phyloP scores from a whole-genome alignment of 2,888 invertebrate species.

The Leptinotarsa tumamoca region DNA sequence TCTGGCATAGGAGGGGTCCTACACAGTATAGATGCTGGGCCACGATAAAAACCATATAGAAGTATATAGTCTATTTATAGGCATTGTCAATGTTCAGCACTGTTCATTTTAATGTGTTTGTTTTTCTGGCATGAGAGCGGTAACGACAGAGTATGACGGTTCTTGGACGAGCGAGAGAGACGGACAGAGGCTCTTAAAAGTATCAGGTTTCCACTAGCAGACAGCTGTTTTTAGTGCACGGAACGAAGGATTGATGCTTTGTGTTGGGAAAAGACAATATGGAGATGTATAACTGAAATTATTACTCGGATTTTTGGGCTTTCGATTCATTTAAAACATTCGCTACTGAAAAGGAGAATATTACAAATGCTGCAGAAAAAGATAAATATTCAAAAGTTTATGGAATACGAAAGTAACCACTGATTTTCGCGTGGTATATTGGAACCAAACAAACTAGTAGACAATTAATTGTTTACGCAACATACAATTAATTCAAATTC shows the following conservation, averaged over 20 bases:
- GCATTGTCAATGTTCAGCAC: constrained; percentile 67
- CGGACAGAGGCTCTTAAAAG: constrained; percentile 65
- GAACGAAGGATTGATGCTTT: constrained; percentile 58
- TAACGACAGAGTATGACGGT: constrained; percentile 47
- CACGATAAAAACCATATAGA: constrained; percentile 61
- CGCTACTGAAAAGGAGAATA: not conserved
- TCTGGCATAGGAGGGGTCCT: constrained; percentile 48
- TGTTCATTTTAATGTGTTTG: constrained; percentile 69
- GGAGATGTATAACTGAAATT: constrained; percentile 20
- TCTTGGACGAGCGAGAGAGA: constrained; percentile 52
- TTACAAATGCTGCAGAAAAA: not conserved
- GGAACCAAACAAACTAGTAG: too few species aligned
- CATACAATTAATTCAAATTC: too few species aligned
- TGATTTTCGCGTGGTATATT: too few species aligned
- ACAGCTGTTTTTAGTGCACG: constrained; percentile 67
- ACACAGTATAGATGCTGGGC: constrained; percentile 53
- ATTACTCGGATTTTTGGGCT: not conserved
- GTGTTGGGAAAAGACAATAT: constrained; percentile 24
- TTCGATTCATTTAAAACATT: not conserved
- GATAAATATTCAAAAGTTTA: too few species aligned
- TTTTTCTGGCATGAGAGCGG: constrained; percentile 64
- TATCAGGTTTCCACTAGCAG: constrained; percentile 66
- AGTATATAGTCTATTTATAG: constrained; percentile 68
- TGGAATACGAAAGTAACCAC: too few species aligned
- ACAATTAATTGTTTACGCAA: too few species aligned